A percentile compares a stretch with the other conserved stretches of the same genome.
Conservation (phyloP, 2,797 vertebrate genomes). For the Poeciliopsis paucimaculata region DNA sequence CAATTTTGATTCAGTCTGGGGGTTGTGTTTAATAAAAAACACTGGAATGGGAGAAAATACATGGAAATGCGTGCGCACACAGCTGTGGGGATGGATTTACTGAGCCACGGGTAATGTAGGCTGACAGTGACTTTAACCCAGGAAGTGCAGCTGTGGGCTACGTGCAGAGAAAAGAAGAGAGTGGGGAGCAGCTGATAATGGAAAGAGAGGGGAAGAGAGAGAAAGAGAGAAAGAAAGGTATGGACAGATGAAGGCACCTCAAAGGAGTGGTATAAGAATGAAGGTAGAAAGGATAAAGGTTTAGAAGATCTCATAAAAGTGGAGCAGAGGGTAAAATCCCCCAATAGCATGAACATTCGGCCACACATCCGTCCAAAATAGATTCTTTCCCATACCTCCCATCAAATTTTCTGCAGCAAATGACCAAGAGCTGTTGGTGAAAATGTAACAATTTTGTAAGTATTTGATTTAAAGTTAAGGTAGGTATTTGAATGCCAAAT, state of each 20-base stretch:
- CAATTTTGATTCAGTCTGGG: not conserved
- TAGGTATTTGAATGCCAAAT: not conserved
- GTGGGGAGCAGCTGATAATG: slow-evolving; percentile 21
- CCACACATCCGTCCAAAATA: not conserved
- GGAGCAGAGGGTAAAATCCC: not conserved
- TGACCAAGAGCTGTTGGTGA: not conserved
- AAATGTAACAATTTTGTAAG: not conserved
- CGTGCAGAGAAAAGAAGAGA: slow-evolving; percentile 19
- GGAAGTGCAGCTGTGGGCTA: slow-evolving; percentile 46
- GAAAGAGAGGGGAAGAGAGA: not conserved
- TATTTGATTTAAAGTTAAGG: not conserved
- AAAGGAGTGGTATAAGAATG: not conserved
- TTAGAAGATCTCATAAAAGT: slow-evolving; percentile 1
- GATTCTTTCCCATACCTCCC: not conserved
- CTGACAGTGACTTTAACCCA: slow-evolving; percentile 62
- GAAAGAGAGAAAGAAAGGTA: not conserved
- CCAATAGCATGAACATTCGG: not conserved
- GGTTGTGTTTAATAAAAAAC: slow-evolving; percentile 15
- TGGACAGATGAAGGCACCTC: not conserved
- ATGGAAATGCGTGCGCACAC: slow-evolving; percentile 12
- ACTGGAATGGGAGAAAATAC: slow-evolving; percentile 20
- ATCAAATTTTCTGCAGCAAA: not conserved
- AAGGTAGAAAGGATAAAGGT: not conserved
- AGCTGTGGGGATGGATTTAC: slow-evolving; percentile 51
- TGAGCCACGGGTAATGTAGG: slow-evolving; percentile 50